Evolutionary conservation across 2,888 invertebrate genomes (phyloP).

Genomic region (Ferrisia virgata): DNA sequence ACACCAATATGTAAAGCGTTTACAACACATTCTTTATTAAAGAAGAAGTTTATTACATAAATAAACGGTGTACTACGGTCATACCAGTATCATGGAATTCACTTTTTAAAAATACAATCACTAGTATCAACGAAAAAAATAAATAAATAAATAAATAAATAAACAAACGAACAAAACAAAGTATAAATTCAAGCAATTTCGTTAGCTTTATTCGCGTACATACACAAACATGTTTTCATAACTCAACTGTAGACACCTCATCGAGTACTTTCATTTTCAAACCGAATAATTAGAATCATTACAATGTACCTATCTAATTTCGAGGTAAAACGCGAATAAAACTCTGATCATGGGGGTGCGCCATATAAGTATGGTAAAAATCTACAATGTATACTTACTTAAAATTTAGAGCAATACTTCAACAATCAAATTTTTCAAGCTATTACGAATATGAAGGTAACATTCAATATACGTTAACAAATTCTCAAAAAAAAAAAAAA

Average conservation of each 20-base stretch:
- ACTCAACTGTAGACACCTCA: too few relatives aligned
- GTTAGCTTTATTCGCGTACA: background rate
- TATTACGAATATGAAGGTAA: slow-evolving; percentile 6
- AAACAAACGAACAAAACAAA: background rate
- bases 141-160: background rate
- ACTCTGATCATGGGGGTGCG: background rate
- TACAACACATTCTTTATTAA: slow-evolving; percentile 25
- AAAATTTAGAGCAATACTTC: background rate
- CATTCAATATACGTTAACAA: slow-evolving; percentile 1
- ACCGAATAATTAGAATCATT: background rate
- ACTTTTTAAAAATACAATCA: slow-evolving; percentile 22
- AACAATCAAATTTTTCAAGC: background rate
- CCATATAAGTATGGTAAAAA: background rate
- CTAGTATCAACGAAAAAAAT: background rate
- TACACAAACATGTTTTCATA: too few relatives aligned
- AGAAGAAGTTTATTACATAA: slow-evolving; percentile 21
- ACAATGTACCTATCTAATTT: too few relatives aligned
- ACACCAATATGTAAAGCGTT: background rate
- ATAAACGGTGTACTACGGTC: slow-evolving; percentile 10
- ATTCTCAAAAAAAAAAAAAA: background rate
- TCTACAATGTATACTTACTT: background rate
- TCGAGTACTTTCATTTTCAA: background rate
- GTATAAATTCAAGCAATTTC: background rate
- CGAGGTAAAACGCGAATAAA: background rate
- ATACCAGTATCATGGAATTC: slow-evolving; percentile 4